phyloP scores from a whole-genome alignment of 2,797 vertebrate species.

The Artibeus jamaicensis region DNA sequence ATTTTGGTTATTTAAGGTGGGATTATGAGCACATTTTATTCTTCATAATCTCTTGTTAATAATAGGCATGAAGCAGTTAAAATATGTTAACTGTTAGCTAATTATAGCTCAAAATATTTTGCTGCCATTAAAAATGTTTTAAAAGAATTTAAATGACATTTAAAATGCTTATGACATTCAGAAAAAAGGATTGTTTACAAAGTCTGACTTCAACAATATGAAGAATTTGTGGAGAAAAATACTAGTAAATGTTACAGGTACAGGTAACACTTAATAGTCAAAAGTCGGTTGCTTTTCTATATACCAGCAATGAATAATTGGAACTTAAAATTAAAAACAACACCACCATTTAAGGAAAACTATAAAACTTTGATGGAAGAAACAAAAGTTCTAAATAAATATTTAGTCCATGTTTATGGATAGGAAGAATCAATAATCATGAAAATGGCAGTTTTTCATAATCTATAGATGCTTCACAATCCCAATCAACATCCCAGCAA shows the following conservation, averaged over 20 bases:
- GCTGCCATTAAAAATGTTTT: conserved; percentile 8
- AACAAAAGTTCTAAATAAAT: not conserved
- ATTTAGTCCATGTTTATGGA: not conserved
- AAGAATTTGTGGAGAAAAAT: not conserved
- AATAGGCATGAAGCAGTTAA: not conserved
- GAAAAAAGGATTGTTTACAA: not conserved
- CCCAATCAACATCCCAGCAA: not conserved
- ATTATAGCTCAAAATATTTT: conserved; percentile 11
- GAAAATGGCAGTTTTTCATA: not conserved
- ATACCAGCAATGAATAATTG: not conserved
- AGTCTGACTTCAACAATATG: not conserved
- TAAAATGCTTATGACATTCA: not conserved
- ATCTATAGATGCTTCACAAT: not conserved
- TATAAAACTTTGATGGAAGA: not conserved
- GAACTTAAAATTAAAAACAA: not conserved
- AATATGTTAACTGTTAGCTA: conserved; percentile 1
- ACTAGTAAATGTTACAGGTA: not conserved
- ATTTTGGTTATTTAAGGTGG: not conserved
- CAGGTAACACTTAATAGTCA: not conserved
- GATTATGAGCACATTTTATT: not conserved
- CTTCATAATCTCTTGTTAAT: not conserved
- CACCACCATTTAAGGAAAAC: not conserved
- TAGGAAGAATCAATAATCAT: not conserved
- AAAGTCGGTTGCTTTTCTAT: not conserved
- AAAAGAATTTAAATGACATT: not conserved